Conservation (phyloP, 2,797 vertebrate genomes). For the Siniperca undulata region DNA sequence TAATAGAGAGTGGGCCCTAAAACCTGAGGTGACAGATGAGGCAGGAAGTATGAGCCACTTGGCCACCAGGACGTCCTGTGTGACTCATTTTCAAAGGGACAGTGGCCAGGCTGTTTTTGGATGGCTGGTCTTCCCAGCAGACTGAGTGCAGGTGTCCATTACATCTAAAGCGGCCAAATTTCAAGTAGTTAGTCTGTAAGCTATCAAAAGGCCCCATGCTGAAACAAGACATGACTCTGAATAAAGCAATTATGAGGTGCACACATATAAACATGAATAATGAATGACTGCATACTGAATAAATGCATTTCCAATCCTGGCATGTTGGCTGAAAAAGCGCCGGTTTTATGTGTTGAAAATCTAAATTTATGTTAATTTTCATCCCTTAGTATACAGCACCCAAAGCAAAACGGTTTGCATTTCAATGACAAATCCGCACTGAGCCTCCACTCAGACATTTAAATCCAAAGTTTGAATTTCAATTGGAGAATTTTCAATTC, state of each 20-base stretch:
- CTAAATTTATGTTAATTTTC: constrained; percentile 79
- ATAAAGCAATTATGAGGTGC: constrained; percentile 72
- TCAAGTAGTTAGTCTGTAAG: constrained; percentile 69
- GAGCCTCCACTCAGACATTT: constrained; percentile 82
- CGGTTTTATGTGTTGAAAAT: constrained; percentile 71
- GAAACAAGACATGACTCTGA: constrained; percentile 73
- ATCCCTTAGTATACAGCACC: constrained; percentile 63
- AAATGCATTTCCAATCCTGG: constrained; percentile 70
- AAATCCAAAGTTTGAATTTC: constrained; percentile 80
- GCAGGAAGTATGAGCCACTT: constrained; percentile 77
- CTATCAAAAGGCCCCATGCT: constrained; percentile 60
- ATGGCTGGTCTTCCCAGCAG: constrained; percentile 40
- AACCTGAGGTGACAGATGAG: constrained; percentile 74
- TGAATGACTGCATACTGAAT: constrained; percentile 78
- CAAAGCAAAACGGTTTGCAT: constrained; percentile 77
- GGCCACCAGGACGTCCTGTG: constrained; percentile 76
- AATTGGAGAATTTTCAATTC: constrained; percentile 69
- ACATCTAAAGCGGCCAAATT: constrained; percentile 62
- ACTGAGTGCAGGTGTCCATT: constrained; percentile 62
- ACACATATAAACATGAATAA: constrained; percentile 77
- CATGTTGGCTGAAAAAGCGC: constrained; percentile 69
- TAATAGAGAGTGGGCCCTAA: constrained; percentile 63
- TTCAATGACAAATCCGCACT: constrained; percentile 80
- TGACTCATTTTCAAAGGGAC: constrained; percentile 72
- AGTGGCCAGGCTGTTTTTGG: constrained; percentile 60